These are phyloP conservation scores for Psammodynastes pulverulentus DNA, from an alignment of 2,113 vertebrate genomes.

Conservation along the genomic window DNA sequence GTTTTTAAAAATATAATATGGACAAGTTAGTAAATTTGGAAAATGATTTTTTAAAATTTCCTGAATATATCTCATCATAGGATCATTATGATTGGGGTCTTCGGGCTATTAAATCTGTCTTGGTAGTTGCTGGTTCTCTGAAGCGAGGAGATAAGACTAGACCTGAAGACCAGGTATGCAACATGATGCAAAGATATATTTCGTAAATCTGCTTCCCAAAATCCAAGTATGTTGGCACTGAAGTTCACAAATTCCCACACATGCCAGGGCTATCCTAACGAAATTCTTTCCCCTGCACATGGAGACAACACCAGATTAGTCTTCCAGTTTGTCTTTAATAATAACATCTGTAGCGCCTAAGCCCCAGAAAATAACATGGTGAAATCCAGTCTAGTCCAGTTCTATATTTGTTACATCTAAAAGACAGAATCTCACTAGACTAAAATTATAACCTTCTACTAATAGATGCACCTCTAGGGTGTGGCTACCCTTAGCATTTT, in stretches of 20 bases:
- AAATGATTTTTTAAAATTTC: neutral
- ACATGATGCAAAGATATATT: neutral
- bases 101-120: conserved; percentile 76
- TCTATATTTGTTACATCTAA: neutral
- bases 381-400: neutral
- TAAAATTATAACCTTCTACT: neutral
- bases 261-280: neutral
- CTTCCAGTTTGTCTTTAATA: neutral
- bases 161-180: conserved; percentile 76
- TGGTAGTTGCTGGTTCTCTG: conserved; percentile 75
- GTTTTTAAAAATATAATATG: neutral
- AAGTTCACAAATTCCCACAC: neutral
- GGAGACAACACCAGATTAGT: neutral
- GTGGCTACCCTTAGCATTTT: neutral
- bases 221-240: neutral
- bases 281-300: neutral
- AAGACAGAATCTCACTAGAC: neutral
- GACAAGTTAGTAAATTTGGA: neutral
- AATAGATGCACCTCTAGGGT: neutral
- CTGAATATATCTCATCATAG: conserved; percentile 57
- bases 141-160: conserved; percentile 73
- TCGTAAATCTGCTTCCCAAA: neutral
- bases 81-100: conserved; percentile 80
- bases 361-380: neutral
- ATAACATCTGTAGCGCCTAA: neutral